These are phyloP conservation scores for Didymodactylos carnosus DNA, from an alignment of 2,888 invertebrate species.

Conservation along the genomic window DNA sequence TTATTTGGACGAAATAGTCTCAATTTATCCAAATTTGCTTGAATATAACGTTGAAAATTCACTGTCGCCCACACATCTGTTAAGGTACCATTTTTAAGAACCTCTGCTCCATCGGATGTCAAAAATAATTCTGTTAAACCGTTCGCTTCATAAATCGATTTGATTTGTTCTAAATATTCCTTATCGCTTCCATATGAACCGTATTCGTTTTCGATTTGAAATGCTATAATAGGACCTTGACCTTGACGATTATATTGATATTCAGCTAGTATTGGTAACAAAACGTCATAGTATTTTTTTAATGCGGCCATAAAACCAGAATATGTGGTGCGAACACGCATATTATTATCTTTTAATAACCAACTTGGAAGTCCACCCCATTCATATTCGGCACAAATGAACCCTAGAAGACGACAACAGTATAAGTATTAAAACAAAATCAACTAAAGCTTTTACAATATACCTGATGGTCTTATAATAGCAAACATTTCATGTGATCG, in stretches of 20 bases:
- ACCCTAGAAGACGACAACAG: constrained; percentile 10
- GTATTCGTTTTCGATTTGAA: constrained; percentile 18
- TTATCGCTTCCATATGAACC: constrained; percentile 18
- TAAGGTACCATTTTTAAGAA: constrained; percentile 11
- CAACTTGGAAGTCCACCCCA: constrained; percentile 33
- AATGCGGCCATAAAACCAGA: constrained; percentile 24
- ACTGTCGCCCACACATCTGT: constrained; percentile 15
- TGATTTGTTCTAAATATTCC: constrained; percentile 19
- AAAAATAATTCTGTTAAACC: constrained; percentile 18
- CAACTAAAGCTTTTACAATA: not conserved
- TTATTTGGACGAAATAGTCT: constrained; percentile 6
- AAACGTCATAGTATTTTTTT: constrained; percentile 25
- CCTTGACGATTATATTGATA: constrained; percentile 18
- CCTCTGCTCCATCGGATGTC: constrained; percentile 16
- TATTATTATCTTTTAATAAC: constrained; percentile 35
- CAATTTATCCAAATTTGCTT: not conserved
- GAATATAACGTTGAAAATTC: constrained; percentile 15
- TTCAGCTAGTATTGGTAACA: constrained; percentile 27
- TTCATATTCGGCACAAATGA: constrained; percentile 20
- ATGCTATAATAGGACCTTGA: constrained; percentile 17
- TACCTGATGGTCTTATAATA: constrained; percentile 17
- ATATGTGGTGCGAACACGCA: constrained; percentile 32
- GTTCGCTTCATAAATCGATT: constrained; percentile 15
- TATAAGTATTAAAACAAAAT: not conserved
- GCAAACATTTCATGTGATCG: constrained; percentile 17